Evolutionary conservation across 1,140 invertebrate species (phyloP).

Genomic region (Drosophila truncata): DNA sequence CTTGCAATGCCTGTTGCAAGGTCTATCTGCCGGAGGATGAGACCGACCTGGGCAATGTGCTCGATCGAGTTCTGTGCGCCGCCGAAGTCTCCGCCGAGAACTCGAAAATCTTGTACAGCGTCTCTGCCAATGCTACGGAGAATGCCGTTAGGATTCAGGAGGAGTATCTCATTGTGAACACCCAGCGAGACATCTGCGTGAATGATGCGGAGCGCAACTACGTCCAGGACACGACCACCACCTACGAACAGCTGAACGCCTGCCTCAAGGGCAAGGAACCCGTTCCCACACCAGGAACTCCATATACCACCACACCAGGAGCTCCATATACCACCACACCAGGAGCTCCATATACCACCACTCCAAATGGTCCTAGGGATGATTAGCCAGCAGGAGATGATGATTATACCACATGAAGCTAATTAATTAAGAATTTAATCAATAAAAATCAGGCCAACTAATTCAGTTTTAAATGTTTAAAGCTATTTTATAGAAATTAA

Average conservation of each 20-base stretch:
- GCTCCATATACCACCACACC: neutral
- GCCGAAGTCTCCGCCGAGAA: conserved; percentile 14
- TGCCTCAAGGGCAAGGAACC: conserved; percentile 26
- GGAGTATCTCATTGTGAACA: conserved; percentile 8
- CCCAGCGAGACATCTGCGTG: conserved; percentile 9
- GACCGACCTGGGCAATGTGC: neutral
- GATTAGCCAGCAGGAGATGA: too few relatives aligned
- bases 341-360: too few relatives aligned
- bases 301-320: neutral
- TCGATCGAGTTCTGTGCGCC: conserved; percentile 21
- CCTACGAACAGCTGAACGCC: conserved; percentile 38
- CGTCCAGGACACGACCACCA: conserved; percentile 30
- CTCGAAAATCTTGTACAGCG: conserved; percentile 46
- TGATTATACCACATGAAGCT: too few relatives aligned
- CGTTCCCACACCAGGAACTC: neutral
- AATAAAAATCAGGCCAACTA: conserved; percentile 19
- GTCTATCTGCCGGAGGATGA: neutral
- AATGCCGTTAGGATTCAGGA: conserved; percentile 7
- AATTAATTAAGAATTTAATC: neutral
- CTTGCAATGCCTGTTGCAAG: conserved; percentile 40
- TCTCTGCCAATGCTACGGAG: conserved; percentile 45
- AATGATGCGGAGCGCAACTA: conserved; percentile 33
- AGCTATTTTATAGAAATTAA: neutral
- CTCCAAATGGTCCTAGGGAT: too few relatives aligned
- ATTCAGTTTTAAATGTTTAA: neutral